Percentiles rank a stretch among this genome's conserved stretches.
Evolutionary conservation across 2,888 invertebrate genomes (phyloP).

Genomic region (Nomada ruficornis): DNA sequence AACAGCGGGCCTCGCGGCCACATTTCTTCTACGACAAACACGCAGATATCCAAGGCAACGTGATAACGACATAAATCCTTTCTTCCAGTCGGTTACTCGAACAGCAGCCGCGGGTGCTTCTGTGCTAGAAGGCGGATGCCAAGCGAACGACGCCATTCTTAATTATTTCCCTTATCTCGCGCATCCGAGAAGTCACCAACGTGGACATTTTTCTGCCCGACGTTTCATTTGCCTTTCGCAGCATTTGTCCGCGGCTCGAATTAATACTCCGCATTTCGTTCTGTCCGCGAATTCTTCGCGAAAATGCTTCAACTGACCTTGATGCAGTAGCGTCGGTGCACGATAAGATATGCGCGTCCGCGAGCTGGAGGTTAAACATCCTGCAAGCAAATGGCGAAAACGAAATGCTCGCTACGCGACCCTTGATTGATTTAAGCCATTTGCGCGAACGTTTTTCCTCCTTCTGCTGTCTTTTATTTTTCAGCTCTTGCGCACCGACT

Average conservation of each 20-base stretch:
- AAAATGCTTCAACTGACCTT: slow-evolving; percentile 32
- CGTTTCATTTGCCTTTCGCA: slow-evolving; percentile 60
- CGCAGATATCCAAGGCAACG: slow-evolving; percentile 8
- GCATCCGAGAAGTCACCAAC: slow-evolving; percentile 26
- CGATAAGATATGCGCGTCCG: slow-evolving; percentile 35
- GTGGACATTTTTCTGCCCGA: slow-evolving; percentile 49
- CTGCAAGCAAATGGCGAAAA: slow-evolving; percentile 9
- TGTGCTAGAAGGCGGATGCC: slow-evolving; percentile 12
- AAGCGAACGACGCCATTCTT: slow-evolving; percentile 56
- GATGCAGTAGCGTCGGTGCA: slow-evolving; percentile 5
- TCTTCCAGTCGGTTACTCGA: not conserved
- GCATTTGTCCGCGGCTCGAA: slow-evolving; percentile 48
- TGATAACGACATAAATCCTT: slow-evolving; percentile 1
- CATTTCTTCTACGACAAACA: not conserved
- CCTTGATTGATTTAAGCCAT: slow-evolving; percentile 22
- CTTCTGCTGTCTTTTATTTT: not conserved
- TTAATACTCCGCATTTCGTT: slow-evolving; percentile 53
- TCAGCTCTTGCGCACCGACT: not conserved
- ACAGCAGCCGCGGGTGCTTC: not conserved
- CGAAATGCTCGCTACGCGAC: slow-evolving; percentile 7
- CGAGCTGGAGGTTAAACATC: slow-evolving; percentile 30
- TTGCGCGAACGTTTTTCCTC: not conserved
- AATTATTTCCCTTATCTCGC: slow-evolving; percentile 58
- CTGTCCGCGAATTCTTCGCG: slow-evolving; percentile 26
- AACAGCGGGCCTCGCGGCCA: not conserved